A percentile compares a stretch with the other conserved stretches of the same genome.
phyloP scores from a whole-genome alignment of 2,797 vertebrate genomes.

The Sphaeramia orbicularis region DNA sequence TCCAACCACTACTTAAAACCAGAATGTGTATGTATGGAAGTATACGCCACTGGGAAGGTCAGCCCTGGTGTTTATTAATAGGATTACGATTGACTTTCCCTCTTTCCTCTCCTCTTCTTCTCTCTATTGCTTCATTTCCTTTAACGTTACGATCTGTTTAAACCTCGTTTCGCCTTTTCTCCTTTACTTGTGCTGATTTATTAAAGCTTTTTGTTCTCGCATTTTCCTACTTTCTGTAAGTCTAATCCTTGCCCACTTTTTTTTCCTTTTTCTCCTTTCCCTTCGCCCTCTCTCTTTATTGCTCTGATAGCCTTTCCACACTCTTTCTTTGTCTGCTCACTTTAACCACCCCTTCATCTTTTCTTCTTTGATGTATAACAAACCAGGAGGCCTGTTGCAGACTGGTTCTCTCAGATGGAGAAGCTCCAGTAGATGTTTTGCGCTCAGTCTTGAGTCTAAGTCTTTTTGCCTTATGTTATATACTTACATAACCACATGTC shows the following conservation, averaged over 20 bases:
- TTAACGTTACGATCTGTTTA: not conserved
- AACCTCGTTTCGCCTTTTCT: not conserved
- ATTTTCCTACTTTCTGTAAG: not conserved
- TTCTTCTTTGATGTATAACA: slow-evolving; percentile 22
- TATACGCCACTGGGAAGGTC: slow-evolving; percentile 54
- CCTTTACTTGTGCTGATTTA: not conserved
- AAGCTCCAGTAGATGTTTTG: slow-evolving; percentile 46
- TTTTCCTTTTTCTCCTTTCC: not conserved
- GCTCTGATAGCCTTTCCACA: slow-evolving; percentile 9
- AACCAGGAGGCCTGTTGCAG: slow-evolving; percentile 48
- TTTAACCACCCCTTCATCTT: slow-evolving; percentile 16
- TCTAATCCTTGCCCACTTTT: not conserved
- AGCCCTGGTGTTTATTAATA: slow-evolving; percentile 69
- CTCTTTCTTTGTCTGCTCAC: slow-evolving; percentile 1
- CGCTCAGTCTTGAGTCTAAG: slow-evolving; percentile 41
- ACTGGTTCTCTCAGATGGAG: slow-evolving; percentile 38
- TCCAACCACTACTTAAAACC: slow-evolving; percentile 4
- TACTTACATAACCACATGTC: slow-evolving; percentile 62
- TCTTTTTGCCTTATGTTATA: slow-evolving; percentile 54
- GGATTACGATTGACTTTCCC: slow-evolving; percentile 75
- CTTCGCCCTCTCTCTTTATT: not conserved
- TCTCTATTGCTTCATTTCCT: not conserved
- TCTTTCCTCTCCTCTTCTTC: slow-evolving; percentile 42
- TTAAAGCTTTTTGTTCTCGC: not conserved
- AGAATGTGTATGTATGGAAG: slow-evolving; percentile 22